Evolutionary conservation across 2,797 vertebrate genomes (phyloP), one percentile per base, ranked within the genome.

Genomic region (Hoplostethus atlanticus): DNA sequence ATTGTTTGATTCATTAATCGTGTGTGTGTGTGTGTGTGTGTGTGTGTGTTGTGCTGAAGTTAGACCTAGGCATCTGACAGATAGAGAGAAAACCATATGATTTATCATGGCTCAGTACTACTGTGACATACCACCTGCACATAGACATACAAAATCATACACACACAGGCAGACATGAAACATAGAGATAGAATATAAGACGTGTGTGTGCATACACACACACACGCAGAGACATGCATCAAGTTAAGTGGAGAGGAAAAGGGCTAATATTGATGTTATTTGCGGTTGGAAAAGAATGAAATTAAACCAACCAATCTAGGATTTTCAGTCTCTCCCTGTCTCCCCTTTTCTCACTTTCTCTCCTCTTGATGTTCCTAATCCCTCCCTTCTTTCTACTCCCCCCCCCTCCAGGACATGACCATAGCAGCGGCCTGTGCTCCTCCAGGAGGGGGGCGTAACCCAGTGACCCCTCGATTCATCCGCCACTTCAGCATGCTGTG

Each of bases 401-500:
- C 28, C 51, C 38, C 65, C 57, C 21, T 57, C 0, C 53, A 97
- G 96, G 95, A 96, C 8, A 95, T 96, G 88, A 96, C 94, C 1
- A 94, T 96, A 2, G 90, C 91, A 2, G 93, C 96, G 8, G 95
- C 96, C 0, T 97, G 96, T 73, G 95, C 95, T 48, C 96, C 96
- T 64, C 96, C 96, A 36, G 96, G 95, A 40, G 96, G 96, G 4
- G 96, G 96, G 17, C 95, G 96, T 12, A 97, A 97, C 90, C 96
- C 95, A 0, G 94, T 97, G 79, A 97, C 94, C 11, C 94, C 95
- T 0, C 94, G 95, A 77, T 96, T 97, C 73, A 92, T 97, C 59
- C 93, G 96, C 42, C 94, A 95, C 81, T 96, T 98, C 92, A 96
- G 94, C 83, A 95, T 96, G 92, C 82, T 97, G 52, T 97, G 95